These are phyloP conservation scores for Vannuccia rotundouncinata DNA, from an alignment of 2,888 invertebrate genomes.

Conservation along the genomic window DNA sequence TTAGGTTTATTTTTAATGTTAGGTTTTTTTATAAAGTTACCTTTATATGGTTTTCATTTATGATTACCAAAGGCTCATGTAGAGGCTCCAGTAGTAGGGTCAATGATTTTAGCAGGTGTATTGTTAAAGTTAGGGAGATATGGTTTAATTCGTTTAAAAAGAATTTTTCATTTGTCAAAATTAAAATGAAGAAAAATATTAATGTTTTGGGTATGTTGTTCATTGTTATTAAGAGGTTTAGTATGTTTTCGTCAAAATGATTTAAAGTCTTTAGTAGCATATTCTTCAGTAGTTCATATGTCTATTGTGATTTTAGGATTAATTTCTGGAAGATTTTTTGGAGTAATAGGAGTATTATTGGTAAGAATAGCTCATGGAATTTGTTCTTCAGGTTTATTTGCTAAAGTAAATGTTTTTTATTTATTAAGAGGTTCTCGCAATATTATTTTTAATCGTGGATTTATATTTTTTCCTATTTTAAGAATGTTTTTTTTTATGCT, in stretches of 20 bases:
- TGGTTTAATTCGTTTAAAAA: constrained; percentile 63
- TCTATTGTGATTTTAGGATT: constrained; percentile 60
- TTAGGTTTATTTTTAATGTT: constrained; percentile 56
- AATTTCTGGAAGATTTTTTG: constrained; percentile 40
- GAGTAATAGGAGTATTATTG: constrained; percentile 41
- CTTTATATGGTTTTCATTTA: constrained; percentile 67
- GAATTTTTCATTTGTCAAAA: constrained; percentile 57
- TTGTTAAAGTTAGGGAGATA: constrained; percentile 69
- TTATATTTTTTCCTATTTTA: constrained; percentile 62
- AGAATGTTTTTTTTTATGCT: constrained; percentile 66
- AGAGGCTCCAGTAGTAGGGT: constrained; percentile 67
- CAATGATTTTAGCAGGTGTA: constrained; percentile 69
- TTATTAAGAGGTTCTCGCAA: constrained; percentile 56
- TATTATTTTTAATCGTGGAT: constrained; percentile 63
- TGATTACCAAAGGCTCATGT: constrained; percentile 71
- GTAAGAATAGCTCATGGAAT: constrained; percentile 54
- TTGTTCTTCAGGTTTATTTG: constrained; percentile 52
- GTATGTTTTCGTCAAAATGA: constrained; percentile 67
- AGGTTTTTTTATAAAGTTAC: constrained; percentile 68
- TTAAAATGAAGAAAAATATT: constrained; percentile 59
- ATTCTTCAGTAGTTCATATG: constrained; percentile 69
- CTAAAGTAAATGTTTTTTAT: constrained; percentile 45
- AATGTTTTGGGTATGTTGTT: constrained; percentile 59
- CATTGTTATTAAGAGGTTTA: constrained; percentile 60
- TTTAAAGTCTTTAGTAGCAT: constrained; percentile 69